Evolutionary conservation across 2,888 invertebrate species (phyloP), one percentile per base, ranked within the genome.

Genomic region (Oligia strigilis): DNA sequence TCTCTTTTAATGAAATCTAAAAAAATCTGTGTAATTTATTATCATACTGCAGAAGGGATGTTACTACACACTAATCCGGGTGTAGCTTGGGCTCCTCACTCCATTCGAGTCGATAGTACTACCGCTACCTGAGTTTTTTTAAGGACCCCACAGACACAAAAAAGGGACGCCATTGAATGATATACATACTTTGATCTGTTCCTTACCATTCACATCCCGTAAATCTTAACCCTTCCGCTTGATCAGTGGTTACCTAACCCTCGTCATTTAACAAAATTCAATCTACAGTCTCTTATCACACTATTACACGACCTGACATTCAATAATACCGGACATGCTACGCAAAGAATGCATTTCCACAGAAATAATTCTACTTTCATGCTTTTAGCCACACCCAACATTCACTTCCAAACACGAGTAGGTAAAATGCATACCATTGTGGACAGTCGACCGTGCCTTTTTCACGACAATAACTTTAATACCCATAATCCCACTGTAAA

Each of bases 301-400:
- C n/a, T 62, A 70, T 75, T 71, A 67, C 49, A 65, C 62, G 73
- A 64, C n/a, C 46, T 83, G 67, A 73, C 43, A 65, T 71, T 79
- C 60, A 74, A 80, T 76, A 69, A 49, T 46, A 74, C 58, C 62
- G 23, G 69, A 78, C 66, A 66, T 76, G 72, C 60, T 76, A 66
- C 78, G 67, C 75, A 76, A 81, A 85, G 71, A 83, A 83, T 86
- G 72, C 84, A 80, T 83, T 81, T 87, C 55, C 66, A 79, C 40
- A 76, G 75, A 87, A 86, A 79, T 87, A 83, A 87, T 85, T 76
- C 64, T 84, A 72, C 80, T 74, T 79, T 79, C 84, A 84, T 86
- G 83, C 58, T 46, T 83, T 87, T 87, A 84, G 84, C 76, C 80
- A 84, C 84, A 74, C 76, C 84, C 73, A 72, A 69, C 76, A 76